phyloP scores from a whole-genome alignment of 2,797 vertebrate species.

The Garrulus glandarius region DNA sequence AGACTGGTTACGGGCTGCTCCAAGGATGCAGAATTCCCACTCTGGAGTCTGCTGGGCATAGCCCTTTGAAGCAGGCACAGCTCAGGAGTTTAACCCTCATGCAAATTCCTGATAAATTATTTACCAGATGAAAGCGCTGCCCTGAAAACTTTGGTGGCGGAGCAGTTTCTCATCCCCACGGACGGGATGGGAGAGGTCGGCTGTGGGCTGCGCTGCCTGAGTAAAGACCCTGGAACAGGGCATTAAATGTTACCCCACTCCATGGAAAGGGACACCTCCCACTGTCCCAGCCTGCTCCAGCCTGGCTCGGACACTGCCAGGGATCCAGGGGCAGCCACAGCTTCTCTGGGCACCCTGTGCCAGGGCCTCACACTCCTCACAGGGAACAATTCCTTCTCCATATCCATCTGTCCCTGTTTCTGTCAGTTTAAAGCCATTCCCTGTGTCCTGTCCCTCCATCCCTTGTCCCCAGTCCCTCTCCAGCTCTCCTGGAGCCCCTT shows the following conservation, averaged over 20 bases:
- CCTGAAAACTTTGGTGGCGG: neutral
- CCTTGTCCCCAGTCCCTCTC: neutral
- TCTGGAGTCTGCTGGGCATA: neutral
- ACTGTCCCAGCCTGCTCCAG: fast-evolving
- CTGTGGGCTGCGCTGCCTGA: fast-evolving
- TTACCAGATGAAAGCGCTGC: neutral
- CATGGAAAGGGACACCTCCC: fast-evolving
- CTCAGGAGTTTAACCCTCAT: neutral
- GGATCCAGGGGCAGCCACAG: neutral
- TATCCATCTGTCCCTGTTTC: neutral
- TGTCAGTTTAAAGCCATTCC: neutral
- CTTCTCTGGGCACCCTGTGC: neutral
- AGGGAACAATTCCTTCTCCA: neutral
- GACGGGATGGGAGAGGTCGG: neutral
- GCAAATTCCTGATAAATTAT: neutral
- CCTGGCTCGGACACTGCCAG: neutral
- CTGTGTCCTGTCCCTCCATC: neutral
- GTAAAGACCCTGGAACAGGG: neutral
- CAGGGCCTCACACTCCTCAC: neutral
- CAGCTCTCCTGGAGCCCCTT: neutral
- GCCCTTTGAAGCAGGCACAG: neutral
- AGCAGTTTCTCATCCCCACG: neutral
- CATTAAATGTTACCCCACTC: neutral
- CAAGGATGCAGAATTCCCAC: neutral
- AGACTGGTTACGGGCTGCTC: neutral